These are phyloP conservation scores for Drosophila oshimai DNA, from an alignment of 1,140 invertebrate species.

Conservation along the genomic window DNA sequence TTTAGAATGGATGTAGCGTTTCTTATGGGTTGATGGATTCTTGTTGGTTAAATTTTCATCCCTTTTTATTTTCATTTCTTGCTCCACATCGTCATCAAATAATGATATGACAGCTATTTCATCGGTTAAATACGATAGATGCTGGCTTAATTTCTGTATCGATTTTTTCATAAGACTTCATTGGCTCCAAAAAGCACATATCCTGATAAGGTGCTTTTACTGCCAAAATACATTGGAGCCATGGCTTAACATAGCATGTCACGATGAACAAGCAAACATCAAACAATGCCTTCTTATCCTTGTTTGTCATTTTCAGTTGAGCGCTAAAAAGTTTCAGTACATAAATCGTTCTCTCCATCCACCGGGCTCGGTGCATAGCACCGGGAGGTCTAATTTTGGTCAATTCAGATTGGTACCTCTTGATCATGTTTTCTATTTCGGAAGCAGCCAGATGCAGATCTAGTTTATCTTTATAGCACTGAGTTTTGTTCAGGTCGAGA, in stretches of 20 bases:
- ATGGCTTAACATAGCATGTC: no score
- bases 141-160: not conserved
- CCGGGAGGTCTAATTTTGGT: not conserved
- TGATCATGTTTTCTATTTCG: not conserved
- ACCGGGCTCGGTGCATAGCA: not conserved
- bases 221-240: no score
- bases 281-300: not conserved
- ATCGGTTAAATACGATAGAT: not conserved
- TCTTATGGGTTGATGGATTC: not conserved
- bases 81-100: not conserved
- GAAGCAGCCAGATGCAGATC: not conserved
- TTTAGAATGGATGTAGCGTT: not conserved
- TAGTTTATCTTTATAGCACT: not conserved
- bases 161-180: not conserved
- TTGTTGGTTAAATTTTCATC: not conserved
- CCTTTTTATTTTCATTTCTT: not conserved
- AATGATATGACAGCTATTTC: not conserved
- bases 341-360: not conserved
- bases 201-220: not conserved
- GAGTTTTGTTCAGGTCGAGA: no score
- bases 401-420: not conserved
- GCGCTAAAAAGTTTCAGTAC: not conserved
- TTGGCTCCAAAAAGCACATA: not conserved
- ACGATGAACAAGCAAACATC: no score
- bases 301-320: not conserved